Evolutionary conservation across 2,797 vertebrate genomes (phyloP), one percentile per base, ranked within the genome.

Genomic region (Coregonus ussuriensis): DNA sequence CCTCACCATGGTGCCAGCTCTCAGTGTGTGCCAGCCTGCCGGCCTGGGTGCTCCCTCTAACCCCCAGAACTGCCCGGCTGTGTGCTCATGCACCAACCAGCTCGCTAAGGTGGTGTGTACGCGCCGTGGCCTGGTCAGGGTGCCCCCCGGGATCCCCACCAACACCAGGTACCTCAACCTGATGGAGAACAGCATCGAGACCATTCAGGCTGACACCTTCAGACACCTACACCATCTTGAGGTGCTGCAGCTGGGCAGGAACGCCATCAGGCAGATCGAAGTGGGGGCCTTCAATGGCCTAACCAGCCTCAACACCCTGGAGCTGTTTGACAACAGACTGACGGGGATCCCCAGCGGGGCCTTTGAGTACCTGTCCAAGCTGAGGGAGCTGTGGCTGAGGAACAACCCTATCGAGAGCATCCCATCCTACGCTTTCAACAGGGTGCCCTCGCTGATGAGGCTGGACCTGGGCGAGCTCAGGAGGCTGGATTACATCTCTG

Each of bases 391-490:
- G 83, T 99, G 98, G 98, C 89, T 99, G 82, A 94, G 97, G 85
- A 99, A 97, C 94, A 99, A 99, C 92, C 97, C 97, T 81, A 98
- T 99, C 77, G 98, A 99, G 88, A 99, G 97, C 94, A 99, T 99
- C 91, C 97, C 98, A 3, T 97, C 96, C 2, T 97, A 99, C 37
- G 97, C 97, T 88, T 99, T 99, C 93, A 99, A 99, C 92, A 94
- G 97, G 2, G 97, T 99, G 86, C 98, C 97, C 83, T 99, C 97
- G 29, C 95, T 99, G 79, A 96, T 97, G 96, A 96, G 98, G 81
- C 91, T 99, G 89, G 98, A 99, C 92, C 90, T 99, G 81, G 98
- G 98, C 72, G 98, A 99, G 89, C 94, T 99, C 72, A 96, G 95
- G 88, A 98, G 97, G 87, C 92, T 99, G 93, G 97, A 98, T 93